A percentile compares a stretch with the other conserved stretches of the same genome.
Conservation (phyloP, 1,140 invertebrate species). For the Orius insidiosus region DNA sequence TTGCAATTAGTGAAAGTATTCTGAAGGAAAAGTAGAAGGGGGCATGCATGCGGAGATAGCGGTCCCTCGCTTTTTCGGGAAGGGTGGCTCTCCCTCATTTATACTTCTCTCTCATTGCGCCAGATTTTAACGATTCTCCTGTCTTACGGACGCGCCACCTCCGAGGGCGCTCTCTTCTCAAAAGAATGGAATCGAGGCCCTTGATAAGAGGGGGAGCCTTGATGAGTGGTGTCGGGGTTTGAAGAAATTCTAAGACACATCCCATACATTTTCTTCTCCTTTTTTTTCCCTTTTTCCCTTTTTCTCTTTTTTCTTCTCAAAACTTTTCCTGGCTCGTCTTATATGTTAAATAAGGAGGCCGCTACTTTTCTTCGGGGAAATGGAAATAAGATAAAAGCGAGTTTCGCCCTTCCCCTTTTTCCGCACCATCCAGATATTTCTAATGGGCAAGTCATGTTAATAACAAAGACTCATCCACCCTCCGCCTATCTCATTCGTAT, state of each 20-base stretch:
- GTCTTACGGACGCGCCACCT: constrained; percentile 7
- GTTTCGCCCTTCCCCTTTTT: constrained; percentile 6
- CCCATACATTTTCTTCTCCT: constrained; percentile 17
- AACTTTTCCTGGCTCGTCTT: constrained; percentile 15
- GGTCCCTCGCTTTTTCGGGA: constrained; percentile 12
- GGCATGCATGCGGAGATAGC: constrained; percentile 8
- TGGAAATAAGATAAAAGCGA: too few relatives aligned
- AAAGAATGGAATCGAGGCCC: constrained; percentile 4
- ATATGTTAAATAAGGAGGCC: neutral
- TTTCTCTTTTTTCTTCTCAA: constrained; percentile 15
- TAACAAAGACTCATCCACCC: constrained; percentile 16
- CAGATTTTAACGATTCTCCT: constrained; percentile 22
- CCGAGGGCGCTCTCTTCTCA: constrained; percentile 5
- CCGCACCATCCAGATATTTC: neutral
- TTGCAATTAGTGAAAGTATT: constrained; percentile 18
- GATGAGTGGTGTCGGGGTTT: constrained; percentile 14
- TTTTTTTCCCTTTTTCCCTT: neutral
- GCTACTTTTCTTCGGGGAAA: too few relatives aligned
- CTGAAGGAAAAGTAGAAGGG: constrained; percentile 3
- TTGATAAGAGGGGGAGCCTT: constrained; percentile 18
- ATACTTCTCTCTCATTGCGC: constrained; percentile 22
- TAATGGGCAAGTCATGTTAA: neutral
- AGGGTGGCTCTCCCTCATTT: constrained; percentile 19
- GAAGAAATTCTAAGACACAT: constrained; percentile 20
- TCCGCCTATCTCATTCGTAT: neutral